Evolutionary conservation across 35 echinoderm and acorn worm species (phyloP).

Genomic region (Eucidaris tribuloides): DNA sequence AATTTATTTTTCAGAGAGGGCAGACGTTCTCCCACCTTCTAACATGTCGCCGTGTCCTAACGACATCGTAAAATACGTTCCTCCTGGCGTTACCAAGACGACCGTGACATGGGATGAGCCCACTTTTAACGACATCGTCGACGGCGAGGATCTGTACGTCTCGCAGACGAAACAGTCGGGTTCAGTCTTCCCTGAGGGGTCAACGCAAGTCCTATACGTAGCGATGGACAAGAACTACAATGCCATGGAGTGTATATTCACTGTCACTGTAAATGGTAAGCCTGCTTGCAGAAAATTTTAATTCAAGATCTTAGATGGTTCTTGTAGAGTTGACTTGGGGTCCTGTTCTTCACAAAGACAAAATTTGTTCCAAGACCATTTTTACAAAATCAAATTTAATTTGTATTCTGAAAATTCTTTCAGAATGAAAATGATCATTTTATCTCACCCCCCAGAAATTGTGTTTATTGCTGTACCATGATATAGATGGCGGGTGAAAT

Average conservation of each 20-base stretch:
- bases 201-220: constrained; percentile 6
- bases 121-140: constrained; percentile 6
- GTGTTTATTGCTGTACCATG: too few species aligned
- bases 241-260: background rate
- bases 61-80: background rate
- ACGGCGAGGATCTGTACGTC: background rate
- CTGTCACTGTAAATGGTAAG: constrained; percentile 19
- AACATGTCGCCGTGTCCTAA: background rate
- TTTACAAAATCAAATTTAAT: too few species aligned
- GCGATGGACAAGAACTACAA: constrained; percentile 13
- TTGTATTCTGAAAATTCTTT: too few species aligned
- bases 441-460: too few species aligned
- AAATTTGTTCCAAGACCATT: too few species aligned
- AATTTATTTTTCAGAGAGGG: background rate
- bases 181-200: background rate
- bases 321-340: too few species aligned
- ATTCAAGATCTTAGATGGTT: too few species aligned
- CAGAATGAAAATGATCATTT: too few species aligned
- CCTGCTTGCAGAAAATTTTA: too few species aligned
- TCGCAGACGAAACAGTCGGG: background rate
- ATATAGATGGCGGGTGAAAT: too few species aligned
- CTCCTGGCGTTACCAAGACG: background rate
- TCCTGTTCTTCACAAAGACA: too few species aligned
- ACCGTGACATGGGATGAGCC: constrained; percentile 6
- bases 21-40: background rate